Conservation (phyloP, 2,797 vertebrate species). For the Sebastes steindachneri region DNA sequence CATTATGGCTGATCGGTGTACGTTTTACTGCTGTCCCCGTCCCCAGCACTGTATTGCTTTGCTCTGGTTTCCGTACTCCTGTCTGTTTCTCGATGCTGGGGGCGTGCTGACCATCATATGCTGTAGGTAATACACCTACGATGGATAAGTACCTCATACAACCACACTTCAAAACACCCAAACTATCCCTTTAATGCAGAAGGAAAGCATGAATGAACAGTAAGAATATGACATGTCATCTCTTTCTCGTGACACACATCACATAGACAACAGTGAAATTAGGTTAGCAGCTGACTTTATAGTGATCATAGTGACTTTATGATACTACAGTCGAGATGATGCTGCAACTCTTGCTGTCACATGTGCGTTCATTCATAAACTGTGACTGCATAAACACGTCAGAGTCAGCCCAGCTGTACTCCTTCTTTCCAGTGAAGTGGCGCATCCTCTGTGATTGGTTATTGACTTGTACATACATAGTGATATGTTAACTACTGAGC, state of each 20-base stretch:
- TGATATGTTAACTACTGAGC: slow-evolving; percentile 32
- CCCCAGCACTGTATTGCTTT: no score
- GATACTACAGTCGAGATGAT: neutral
- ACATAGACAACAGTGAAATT: neutral
- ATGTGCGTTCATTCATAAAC: slow-evolving; percentile 1
- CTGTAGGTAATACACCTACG: no score
- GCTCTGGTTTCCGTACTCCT: no score
- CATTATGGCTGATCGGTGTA: no score
- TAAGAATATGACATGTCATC: neutral
- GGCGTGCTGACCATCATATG: rapidly evolving
- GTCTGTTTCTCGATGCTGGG: no score
- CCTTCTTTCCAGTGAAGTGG: slow-evolving; percentile 4
- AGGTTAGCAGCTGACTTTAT: neutral
- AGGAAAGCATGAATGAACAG: no score
- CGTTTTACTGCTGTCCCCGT: rapidly evolving
- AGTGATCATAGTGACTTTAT: neutral
- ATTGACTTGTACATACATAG: slow-evolving; percentile 32
- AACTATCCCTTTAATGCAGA: no score
- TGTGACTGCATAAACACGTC: neutral
- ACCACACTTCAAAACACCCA: no score
- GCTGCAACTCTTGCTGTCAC: neutral
- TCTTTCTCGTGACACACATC: neutral
- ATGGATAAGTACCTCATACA: no score
- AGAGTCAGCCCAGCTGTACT: neutral
- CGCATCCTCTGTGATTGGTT: slow-evolving; percentile 22